Evolutionary conservation across 1,140 invertebrate species (phyloP), one percentile per base, ranked within the genome.

Genomic region (Olivierus martensii): DNA sequence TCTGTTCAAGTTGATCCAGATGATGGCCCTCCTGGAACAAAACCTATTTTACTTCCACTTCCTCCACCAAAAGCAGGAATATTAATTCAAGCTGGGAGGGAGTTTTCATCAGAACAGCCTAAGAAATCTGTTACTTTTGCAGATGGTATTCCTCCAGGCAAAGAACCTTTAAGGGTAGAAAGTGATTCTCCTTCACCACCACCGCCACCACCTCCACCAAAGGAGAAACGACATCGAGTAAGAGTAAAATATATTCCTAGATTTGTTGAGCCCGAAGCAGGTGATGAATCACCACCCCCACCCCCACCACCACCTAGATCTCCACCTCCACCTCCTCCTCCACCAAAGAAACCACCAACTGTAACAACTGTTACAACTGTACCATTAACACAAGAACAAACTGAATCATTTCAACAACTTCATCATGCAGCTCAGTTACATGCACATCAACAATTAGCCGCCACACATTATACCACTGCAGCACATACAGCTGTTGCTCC

Each of bases 71-170:
- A 59, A 41, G 47, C 58, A 11, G 59, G 59, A 18, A 61, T 61
- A 48, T 28, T 61, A 6, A 18, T 53, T 9, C 48, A 47, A 22
- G 41, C 44, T 14, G 37, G 37, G 2, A 19, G 55, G 1, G 49
- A 51, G 6, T n/a, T 19, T 19, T 43, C 47, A 18, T 17, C 43
- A 3, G 28, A 28, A 9, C 22, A 17, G 11, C 43, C 45, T 9
- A 61, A 61, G 28, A 61, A 61, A 36, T 53, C 51, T 10, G 59
- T 61, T 2, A 61, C 59, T 37, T 61, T 61, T 50, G 57, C 59
- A 9, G 59, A 61, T 46, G 59, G 57, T 37, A 45, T 59, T n/a
- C 58, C 52, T 3, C 57, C 57, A 11, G 55, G 51, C 6, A 58
- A 56, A 41, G 59, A 56, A 11, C n/a, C 46, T 3, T 51, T 51